Base-by-base conservation (phyloP, 2,113 vertebrate genomes). In the Pelecanus crispus region DNA sequence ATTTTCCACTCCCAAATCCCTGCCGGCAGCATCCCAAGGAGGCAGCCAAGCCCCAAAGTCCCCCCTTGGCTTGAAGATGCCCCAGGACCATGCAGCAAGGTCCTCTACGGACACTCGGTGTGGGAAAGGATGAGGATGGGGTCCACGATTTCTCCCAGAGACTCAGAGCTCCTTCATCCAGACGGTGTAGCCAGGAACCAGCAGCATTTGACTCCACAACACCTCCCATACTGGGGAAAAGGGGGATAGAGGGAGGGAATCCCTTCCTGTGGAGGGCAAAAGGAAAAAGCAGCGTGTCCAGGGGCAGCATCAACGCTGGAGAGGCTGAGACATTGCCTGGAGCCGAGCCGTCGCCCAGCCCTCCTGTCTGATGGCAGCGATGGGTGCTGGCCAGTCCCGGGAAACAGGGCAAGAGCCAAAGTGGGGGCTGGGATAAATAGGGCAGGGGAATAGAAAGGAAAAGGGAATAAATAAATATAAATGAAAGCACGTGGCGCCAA, bases 391-490 rank as follows among this genome's bases (percentile, higher is more conserved):
- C 73, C 9, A 3, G 44, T 80, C 70, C 66, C 2, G 0, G 44
- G 53, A 96, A 92, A 82, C 20, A 77, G 31, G 31, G 66, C 40
- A 85, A 88, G 66, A 95, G 81, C 44, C 70, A 80, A 34, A 12
- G 61, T 50, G 66, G 85, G 45, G 66, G 70, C 45, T 88, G 81
- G 74, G 58, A 92, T 67, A 93, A 90, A 85, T 38, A 95, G n/a
- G 5, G 45, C 25, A 94, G 13, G 32, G 49, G 45, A 87, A 95
- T 3, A 85, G 58, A 94, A 92, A 94, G 49, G 40, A 91, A 90
- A 94, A 85, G 7, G n/a, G 66, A 95, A 91, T 82, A 94, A 96
- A 95, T 85, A 96, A 94, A 94, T 91, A 84, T 45, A 96, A 97
- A 93, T 71, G 44, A 82, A 94, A 90, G 75, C 67, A 80, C 7